Conservation (phyloP, 2,113 vertebrate species). For the Xenopus tropicalis region UCB_Xtro_10.0 CM004451.2:47618501-47619000, state of each 20-base stretch:
- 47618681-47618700: slow-evolving; percentile 2
- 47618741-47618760: not conserved
- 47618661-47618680: not conserved
- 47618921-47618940: no score
- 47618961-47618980: no score
- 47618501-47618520: not conserved
- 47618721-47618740: not conserved
- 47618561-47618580: not conserved
- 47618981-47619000: no score
- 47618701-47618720: not conserved
- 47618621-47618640: slow-evolving; percentile 1
- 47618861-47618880: no score
- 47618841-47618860: not conserved
- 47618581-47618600: not conserved
- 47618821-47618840: not conserved
- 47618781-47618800: not conserved
- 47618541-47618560: not conserved
- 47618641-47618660: not conserved
- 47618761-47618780: not conserved
- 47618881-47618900: no score
- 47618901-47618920: no score
- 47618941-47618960: no score
- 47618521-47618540: not conserved
- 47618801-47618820: slow-evolving; percentile 1
- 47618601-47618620: slow-evolving; percentile 3